phyloP scores from a whole-genome alignment of 2,113 vertebrate genomes.

The Bujurquina vittata region DNA sequence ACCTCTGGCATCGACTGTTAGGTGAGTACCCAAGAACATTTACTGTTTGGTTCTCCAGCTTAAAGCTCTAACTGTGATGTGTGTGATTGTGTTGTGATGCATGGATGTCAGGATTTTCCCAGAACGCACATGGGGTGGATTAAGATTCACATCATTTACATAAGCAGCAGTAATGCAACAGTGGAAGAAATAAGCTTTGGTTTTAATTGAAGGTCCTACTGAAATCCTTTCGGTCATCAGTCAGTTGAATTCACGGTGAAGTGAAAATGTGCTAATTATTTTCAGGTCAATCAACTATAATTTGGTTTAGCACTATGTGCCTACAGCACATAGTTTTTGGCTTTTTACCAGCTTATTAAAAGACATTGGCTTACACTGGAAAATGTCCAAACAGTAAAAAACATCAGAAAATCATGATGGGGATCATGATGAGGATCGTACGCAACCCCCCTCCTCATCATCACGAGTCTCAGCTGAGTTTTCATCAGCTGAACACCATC shows the following conservation, averaged over 20 bases:
- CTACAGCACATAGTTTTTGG: too few relatives aligned
- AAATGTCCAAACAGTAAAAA: too few relatives aligned
- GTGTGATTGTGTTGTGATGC: not conserved
- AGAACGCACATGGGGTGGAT: fast-evolving
- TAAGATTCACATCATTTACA: not conserved
- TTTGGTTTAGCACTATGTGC: not conserved
- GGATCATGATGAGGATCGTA: too few relatives aligned
- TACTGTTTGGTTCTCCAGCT: constrained; percentile 4
- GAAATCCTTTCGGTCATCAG: not conserved
- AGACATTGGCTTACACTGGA: too few relatives aligned
- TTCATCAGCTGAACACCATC: too few relatives aligned
- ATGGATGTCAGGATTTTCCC: not conserved
- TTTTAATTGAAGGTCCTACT: not conserved
- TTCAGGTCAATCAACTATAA: not conserved
- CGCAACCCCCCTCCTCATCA: too few relatives aligned
- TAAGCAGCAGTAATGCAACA: not conserved
- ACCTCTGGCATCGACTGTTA: constrained; percentile 19
- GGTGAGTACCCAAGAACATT: constrained; percentile 21
- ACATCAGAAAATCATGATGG: too few relatives aligned
- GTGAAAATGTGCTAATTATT: not conserved
- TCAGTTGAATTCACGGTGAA: not conserved
- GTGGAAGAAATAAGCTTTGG: not conserved
- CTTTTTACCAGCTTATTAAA: too few relatives aligned
- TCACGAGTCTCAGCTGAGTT: too few relatives aligned
- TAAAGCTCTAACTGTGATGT: not conserved